These are phyloP conservation scores for Psittacus erithacus DNA, from an alignment of 2,113 vertebrate genomes.

Conservation along the genomic window DNA sequence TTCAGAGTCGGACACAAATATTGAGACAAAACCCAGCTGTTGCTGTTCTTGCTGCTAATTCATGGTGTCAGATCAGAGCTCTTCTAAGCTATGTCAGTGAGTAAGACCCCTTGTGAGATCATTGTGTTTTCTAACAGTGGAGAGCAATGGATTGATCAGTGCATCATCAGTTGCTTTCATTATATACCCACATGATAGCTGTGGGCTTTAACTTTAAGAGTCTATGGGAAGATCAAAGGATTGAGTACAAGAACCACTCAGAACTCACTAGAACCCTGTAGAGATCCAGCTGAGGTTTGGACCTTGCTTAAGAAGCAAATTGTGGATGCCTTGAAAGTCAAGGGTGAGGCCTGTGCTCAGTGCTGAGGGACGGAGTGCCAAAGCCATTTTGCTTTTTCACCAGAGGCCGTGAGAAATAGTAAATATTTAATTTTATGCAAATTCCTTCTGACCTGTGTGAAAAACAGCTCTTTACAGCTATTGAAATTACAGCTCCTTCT, in stretches of 20 bases:
- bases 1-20: constrained; percentile 76
- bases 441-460: background rate
- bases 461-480: background rate
- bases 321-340: background rate
- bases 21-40: constrained; percentile 79
- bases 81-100: constrained; percentile 59
- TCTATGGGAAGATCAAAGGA: constrained; percentile 44
- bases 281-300: background rate
- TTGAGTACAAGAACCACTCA: background rate
- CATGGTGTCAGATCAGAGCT: constrained; percentile 72
- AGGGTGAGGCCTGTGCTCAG: background rate
- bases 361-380: background rate
- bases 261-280: background rate
- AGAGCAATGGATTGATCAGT: constrained; percentile 72
- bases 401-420: background rate
- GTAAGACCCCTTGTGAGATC: constrained; percentile 71
- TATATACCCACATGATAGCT: constrained; percentile 61
- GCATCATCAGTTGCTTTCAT: constrained; percentile 71
- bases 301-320: background rate
- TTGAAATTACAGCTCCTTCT: background rate
- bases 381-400: background rate
- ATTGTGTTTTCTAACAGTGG: constrained; percentile 71
- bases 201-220: constrained; percentile 68
- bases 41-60: constrained; percentile 77
- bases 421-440: constrained; percentile 20